Percentiles rank a stretch among this genome's conserved stretches.
Evolutionary conservation across 2,113 vertebrate genomes (phyloP).

Genomic region (Danio rerio): GRCz12tu NC_133199.1:6141501-6142000

Average conservation of each 20-base stretch:
- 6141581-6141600: slow-evolving; percentile 36
- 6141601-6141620: slow-evolving; percentile 47
- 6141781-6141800: not conserved
- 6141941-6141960: slow-evolving; percentile 47
- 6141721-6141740: not conserved
- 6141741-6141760: not conserved
- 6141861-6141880: not conserved
- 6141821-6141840: not conserved
- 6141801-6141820: not conserved
- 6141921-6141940: slow-evolving; percentile 27
- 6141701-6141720: slow-evolving; percentile 49
- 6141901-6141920: slow-evolving; percentile 37
- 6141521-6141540: not conserved
- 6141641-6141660: slow-evolving; percentile 53
- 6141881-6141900: not conserved
- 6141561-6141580: slow-evolving; percentile 72
- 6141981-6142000: slow-evolving; percentile 64
- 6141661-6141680: not conserved
- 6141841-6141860: not conserved
- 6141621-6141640: slow-evolving; percentile 44
- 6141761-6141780: not conserved
- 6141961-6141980: slow-evolving; percentile 61
- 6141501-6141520: not conserved
- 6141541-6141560: slow-evolving; percentile 16
- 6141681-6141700: slow-evolving; percentile 36